These are phyloP conservation scores for Chinchilla lanigera DNA, from an alignment of 2,113 vertebrate species.

Conservation along the genomic window DNA sequence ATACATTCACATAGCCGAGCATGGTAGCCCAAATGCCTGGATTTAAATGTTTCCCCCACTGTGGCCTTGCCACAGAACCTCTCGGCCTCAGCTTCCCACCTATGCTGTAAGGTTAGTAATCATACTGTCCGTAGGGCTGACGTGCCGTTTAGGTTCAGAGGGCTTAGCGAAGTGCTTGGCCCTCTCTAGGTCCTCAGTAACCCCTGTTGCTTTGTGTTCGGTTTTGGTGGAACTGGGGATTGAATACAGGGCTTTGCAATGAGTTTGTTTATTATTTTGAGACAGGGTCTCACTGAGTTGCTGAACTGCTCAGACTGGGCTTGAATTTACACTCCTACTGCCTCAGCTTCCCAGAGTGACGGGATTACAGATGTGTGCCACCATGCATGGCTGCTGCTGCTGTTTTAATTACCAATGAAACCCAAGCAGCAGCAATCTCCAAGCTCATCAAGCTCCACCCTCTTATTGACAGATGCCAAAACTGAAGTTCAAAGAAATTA, in stretches of 20 bases:
- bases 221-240: background rate
- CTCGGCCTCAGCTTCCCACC: background rate
- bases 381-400: background rate
- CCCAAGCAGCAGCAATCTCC: background rate
- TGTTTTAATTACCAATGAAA: constrained; percentile 39
- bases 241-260: background rate
- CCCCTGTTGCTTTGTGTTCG: background rate
- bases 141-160: constrained; percentile 2
- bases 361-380: background rate
- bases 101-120: background rate
- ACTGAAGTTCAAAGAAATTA: constrained; percentile 9
- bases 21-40: background rate
- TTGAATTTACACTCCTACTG: background rate
- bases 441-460: background rate
- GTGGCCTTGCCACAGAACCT: background rate
- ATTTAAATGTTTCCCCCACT: constrained; percentile 46
- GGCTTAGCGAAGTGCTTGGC: background rate
- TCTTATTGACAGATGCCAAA: constrained; percentile 7
- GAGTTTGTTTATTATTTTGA: background rate
- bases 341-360: background rate
- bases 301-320: background rate
- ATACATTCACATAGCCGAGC: background rate
- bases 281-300: background rate
- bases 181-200: constrained; percentile 20
- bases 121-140: background rate